These are phyloP conservation scores for Spodoptera frugiperda DNA, from an alignment of 1,140 invertebrate species.

Conservation along the genomic window DNA sequence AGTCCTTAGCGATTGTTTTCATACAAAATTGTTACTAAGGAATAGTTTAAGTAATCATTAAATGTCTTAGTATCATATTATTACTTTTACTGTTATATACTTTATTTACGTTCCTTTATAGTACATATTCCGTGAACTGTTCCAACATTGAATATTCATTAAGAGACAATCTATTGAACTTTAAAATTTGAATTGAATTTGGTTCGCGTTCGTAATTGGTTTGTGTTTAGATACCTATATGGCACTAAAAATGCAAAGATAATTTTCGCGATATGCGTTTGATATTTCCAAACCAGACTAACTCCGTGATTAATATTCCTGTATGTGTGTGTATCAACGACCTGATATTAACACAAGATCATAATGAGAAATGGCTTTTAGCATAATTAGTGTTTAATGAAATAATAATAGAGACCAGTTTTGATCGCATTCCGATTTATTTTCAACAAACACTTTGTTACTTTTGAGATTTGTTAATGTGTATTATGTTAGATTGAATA, in stretches of 20 bases:
- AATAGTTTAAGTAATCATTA: no score
- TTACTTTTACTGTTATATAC: neutral
- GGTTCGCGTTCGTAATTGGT: conserved; percentile 21
- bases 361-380: conserved; percentile 13
- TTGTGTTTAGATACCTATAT: conserved; percentile 13
- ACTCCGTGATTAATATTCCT: conserved; percentile 52
- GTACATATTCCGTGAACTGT: neutral
- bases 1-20: no score
- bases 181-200: conserved; percentile 28
- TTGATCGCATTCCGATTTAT: conserved; percentile 1
- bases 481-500: no score
- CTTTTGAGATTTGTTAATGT: neutral
- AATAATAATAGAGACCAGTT: neutral
- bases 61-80: neutral
- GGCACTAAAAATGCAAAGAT: conserved; percentile 18
- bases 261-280: conserved; percentile 43
- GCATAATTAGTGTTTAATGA: neutral
- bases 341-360: conserved; percentile 9
- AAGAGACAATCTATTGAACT: conserved; percentile 30
- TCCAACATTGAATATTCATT: conserved; percentile 27
- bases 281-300: conserved; percentile 57
- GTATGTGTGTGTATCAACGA: neutral
- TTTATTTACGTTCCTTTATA: neutral
- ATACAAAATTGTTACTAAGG: no score
- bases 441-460: neutral